A percentile compares a stretch with the other conserved stretches of the same genome.
Conservation (phyloP, 2,888 invertebrate genomes). For the Hirudinaria manillensis region DNA sequence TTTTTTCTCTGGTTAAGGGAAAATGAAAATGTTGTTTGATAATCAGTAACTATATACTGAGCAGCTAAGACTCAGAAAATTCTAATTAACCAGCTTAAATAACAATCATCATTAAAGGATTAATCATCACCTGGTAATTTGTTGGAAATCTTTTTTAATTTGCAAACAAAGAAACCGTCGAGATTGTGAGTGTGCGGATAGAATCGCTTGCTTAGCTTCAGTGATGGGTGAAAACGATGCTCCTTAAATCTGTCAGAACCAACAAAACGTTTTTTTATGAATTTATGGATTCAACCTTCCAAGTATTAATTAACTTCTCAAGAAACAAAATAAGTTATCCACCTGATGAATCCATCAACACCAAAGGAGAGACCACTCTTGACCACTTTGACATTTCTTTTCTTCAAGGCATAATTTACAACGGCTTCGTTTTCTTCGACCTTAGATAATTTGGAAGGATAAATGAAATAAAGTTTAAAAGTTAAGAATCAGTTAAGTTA, state of each 20-base stretch:
- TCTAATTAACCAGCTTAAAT: too few species aligned
- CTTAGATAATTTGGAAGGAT: conserved; percentile 53
- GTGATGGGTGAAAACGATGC: conserved; percentile 75
- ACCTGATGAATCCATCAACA: conserved; percentile 85
- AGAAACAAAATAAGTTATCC: conserved; percentile 36
- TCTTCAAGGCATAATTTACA: conserved; percentile 85
- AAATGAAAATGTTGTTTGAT: background rate
- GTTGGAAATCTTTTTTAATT: conserved; percentile 78
- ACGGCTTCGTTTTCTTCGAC: conserved; percentile 98
- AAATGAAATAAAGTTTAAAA: background rate
- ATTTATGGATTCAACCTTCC: too few species aligned
- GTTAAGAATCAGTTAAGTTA: background rate
- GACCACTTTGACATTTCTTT: conserved; percentile 81
- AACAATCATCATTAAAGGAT: too few species aligned
- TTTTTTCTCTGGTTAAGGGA: background rate
- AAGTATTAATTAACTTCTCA: too few species aligned
- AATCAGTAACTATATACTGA: too few species aligned
- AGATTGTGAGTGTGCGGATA: conserved; percentile 98
- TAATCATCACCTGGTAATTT: conserved; percentile 44
- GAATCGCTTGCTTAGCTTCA: conserved; percentile 80
- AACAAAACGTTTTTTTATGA: conserved; percentile 26
- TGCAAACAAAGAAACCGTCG: conserved; percentile 98
- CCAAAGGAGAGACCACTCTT: conserved; percentile 91
- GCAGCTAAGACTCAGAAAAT: too few species aligned
- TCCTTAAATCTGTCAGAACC: conserved; percentile 56